Evolutionary conservation across 2,797 vertebrate genomes (phyloP).

Genomic region (Sternotherus odoratus): DNA sequence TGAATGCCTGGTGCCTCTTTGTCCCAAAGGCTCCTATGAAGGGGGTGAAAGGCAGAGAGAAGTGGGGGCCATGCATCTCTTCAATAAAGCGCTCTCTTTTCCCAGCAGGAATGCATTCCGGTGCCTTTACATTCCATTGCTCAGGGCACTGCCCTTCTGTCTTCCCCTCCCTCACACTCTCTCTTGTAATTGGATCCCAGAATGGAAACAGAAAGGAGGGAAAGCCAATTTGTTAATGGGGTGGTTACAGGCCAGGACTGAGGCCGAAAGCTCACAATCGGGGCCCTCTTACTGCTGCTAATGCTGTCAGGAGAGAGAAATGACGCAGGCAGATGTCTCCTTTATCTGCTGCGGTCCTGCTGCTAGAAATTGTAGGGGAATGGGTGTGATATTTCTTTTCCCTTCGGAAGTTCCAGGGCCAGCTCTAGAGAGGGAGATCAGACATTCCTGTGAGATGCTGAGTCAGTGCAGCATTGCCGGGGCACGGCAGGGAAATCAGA

Average conservation of each 20-base stretch:
- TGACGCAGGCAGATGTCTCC: neutral
- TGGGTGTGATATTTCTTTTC: neutral
- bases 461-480: neutral
- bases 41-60: neutral
- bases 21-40: constrained; percentile 47
- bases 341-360: neutral
- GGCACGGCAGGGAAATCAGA: neutral
- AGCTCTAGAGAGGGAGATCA: constrained; percentile 19
- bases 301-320: constrained; percentile 1
- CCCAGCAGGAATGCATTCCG: constrained; percentile 15
- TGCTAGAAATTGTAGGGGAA: neutral
- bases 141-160: neutral
- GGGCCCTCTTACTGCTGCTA: constrained; percentile 9
- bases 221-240: constrained; percentile 57
- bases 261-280: neutral
- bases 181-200: constrained; percentile 52
- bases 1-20: constrained; percentile 59
- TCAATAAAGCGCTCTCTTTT: constrained; percentile 58
- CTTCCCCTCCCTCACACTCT: constrained; percentile 58
- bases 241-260: constrained; percentile 60
- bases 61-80: neutral
- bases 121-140: constrained; percentile 37
- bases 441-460: neutral
- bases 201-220: constrained; percentile 41
- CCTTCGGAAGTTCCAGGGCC: neutral